A percentile compares a stretch with the other conserved stretches of the same genome.
Evolutionary conservation across 2,888 invertebrate species (phyloP).

Genomic region (Salticus scenicus): DNA sequence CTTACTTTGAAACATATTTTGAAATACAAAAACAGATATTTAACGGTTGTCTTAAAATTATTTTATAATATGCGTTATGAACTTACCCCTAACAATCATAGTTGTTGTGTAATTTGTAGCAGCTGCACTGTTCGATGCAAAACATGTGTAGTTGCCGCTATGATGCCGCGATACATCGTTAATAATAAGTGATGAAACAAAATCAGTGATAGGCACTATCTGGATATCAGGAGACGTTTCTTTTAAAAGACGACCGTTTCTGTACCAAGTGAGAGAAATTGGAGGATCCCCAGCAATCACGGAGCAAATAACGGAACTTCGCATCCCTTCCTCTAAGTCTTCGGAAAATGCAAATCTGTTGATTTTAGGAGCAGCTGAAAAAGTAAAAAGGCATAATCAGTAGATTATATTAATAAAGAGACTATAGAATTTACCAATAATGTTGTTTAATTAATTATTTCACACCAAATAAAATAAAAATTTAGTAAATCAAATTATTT

Average conservation of each 20-base stretch:
- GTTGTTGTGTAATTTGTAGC: slow-evolving; percentile 73
- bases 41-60: no score
- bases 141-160: slow-evolving; percentile 77
- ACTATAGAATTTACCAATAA: no score
- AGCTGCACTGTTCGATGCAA: slow-evolving; percentile 74
- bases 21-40: no score
- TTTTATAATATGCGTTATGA: not conserved
- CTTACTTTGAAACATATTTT: no score
- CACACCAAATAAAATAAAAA: no score
- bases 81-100: slow-evolving; percentile 74
- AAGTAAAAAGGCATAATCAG: not conserved
- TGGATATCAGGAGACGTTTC: slow-evolving; percentile 68
- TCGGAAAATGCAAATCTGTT: slow-evolving; percentile 72
- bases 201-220: slow-evolving; percentile 71
- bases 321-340: slow-evolving; percentile 72
- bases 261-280: slow-evolving; percentile 75
- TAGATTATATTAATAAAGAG: no score
- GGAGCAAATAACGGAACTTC: slow-evolving; percentile 72
- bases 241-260: slow-evolving; percentile 75
- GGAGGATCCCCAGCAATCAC: slow-evolving; percentile 75
- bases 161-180: slow-evolving; percentile 75
- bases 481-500: no score
- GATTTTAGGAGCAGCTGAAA: slow-evolving; percentile 72
- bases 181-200: slow-evolving; percentile 74
- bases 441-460: no score